A percentile compares a stretch with the other conserved stretches of the same genome.
Evolutionary conservation across 2,797 vertebrate genomes (phyloP).

Genomic region (Squalus acanthias): DNA sequence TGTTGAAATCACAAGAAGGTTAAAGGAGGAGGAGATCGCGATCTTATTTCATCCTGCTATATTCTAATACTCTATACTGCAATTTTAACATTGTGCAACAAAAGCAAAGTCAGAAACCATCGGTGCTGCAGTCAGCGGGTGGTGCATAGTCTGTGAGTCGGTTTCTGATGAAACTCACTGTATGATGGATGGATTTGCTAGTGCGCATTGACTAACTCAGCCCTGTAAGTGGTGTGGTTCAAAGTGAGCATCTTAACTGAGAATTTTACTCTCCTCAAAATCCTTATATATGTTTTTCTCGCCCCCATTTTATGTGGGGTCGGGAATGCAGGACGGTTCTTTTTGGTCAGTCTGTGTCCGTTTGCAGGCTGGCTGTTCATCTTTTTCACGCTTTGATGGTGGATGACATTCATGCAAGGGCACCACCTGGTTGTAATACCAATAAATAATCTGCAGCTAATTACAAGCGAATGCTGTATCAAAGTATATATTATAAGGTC

Average conservation of each 20-base stretch:
- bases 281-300: not conserved
- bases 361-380: not conserved
- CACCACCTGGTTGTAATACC: slow-evolving; percentile 27
- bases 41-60: not conserved
- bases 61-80: not conserved
- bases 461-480: slow-evolving; percentile 19
- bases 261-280: slow-evolving; percentile 15
- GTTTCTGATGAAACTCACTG: not conserved
- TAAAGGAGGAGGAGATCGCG: not conserved
- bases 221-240: not conserved
- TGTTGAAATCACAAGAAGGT: not conserved
- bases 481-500: slow-evolving; percentile 15
- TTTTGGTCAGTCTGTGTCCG: not conserved
- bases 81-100: slow-evolving; percentile 4
- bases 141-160: not conserved
- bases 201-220: not conserved
- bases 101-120: not conserved
- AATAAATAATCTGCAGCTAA: slow-evolving; percentile 28
- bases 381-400: slow-evolving; percentile 7
- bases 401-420: slow-evolving; percentile 33
- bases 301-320: not conserved
- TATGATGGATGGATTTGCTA: slow-evolving; percentile 29
- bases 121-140: not conserved
- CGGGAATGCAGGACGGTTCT: not conserved
- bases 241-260: not conserved